Evolutionary conservation across 2,797 vertebrate species (phyloP), one percentile per base, ranked within the genome.

Genomic region (Lates japonicus): DNA sequence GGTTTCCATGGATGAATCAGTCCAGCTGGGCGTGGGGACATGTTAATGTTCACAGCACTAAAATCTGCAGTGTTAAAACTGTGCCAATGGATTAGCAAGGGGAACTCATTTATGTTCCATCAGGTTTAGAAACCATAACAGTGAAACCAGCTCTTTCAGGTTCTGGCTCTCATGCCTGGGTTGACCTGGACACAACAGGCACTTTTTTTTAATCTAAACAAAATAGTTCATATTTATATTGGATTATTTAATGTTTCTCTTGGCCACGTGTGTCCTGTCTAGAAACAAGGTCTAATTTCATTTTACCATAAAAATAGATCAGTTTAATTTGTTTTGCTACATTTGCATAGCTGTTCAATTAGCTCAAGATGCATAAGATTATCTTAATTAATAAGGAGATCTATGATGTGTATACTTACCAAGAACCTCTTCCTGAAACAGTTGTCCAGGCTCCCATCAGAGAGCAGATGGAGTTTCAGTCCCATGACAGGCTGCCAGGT

Each of bases 391-490:
- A 79, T 69, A 80, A 52, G 19, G 25, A 75, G 63, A 35, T 65
- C 63, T 60, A 5, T 68, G 75, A 81, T 78, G 58, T 58, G 69
- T 59, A 19, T 33, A 5, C 78, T 46, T 65, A 31, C 60, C 62
- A 68, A 62, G 25, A 66, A 25, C 64, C 76, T 46, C 71, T 54
- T 61, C 48, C 79, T 55, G 66, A 87, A 70, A 83, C 87, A 68
- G 78, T 62, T 87, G 62, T 82, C 73, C 79, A 61, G 66, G 41
- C 17, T 16, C 70, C 48, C 29, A 71, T 80, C 83, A 85, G 52
- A 39, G 63, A 81, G 69, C 44, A 74, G 93, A 91, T 95, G 88
- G 90, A 87, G 91, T 96, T 96, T 95, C 95, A 94, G 88, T 94
- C 95, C 84, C 94, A 94, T 95, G 95, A 95, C 92, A 74, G 78